Conservation (phyloP, 2,113 vertebrate species). For the Nymphicus hollandicus region DNA sequence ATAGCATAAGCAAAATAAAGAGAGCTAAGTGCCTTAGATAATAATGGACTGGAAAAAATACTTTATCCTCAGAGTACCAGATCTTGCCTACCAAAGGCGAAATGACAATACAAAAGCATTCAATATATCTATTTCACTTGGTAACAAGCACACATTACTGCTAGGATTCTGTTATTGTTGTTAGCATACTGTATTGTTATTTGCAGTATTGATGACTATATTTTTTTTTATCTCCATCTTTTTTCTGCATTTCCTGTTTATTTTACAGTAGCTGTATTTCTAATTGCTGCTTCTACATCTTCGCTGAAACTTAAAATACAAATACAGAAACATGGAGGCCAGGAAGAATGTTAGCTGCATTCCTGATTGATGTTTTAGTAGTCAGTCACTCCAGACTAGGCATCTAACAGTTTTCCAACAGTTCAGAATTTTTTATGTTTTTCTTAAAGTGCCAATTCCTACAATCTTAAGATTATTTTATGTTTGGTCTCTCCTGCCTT, state of each 20-base stretch:
- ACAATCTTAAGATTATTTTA: background rate
- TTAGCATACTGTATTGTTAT: background rate
- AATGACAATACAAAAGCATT: background rate
- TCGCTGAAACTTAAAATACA: background rate
- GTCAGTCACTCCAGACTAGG: background rate
- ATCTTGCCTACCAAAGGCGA: background rate
- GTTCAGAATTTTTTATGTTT: background rate
- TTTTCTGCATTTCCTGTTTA: background rate
- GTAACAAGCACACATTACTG: background rate
- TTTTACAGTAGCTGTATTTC: background rate
- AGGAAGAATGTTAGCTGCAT: background rate
- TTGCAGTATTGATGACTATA: background rate
- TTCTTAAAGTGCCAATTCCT: background rate
- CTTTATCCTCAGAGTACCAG: background rate
- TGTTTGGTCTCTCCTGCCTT: background rate
- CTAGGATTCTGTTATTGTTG: background rate
- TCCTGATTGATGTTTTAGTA: background rate
- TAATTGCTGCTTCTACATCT: background rate
- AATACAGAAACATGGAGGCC: background rate
- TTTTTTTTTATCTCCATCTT: background rate
- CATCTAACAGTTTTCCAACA: background rate
- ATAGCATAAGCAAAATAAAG: background rate
- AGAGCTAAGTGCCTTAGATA: background rate
- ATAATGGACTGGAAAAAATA: background rate
- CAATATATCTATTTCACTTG: background rate